These are phyloP conservation scores for Nycticorax nycticorax DNA, from an alignment of 2,113 vertebrate species.

Conservation along the genomic window DNA sequence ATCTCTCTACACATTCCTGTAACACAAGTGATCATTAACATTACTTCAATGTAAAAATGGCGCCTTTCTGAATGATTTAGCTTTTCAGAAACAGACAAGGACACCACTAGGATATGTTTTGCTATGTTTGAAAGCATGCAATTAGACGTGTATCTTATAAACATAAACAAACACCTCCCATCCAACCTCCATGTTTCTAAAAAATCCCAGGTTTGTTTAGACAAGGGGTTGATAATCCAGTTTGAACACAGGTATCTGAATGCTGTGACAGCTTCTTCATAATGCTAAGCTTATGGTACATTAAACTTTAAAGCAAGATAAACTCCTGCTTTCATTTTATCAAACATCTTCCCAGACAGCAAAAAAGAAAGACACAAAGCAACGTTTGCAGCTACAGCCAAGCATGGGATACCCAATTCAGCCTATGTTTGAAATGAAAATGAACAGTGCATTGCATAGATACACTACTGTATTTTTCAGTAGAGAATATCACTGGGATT, in stretches of 20 bases:
- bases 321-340: constrained; percentile 64
- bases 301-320: constrained; percentile 71
- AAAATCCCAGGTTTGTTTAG: constrained; percentile 59
- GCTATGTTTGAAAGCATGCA: constrained; percentile 41
- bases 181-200: constrained; percentile 27
- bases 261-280: constrained; percentile 67
- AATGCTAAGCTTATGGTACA: constrained; percentile 67
- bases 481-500: constrained; percentile 20
- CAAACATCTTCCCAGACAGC: constrained; percentile 51
- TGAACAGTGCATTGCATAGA: constrained; percentile 26
- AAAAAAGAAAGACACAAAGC: constrained; percentile 59
- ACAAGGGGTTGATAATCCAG: constrained; percentile 61
- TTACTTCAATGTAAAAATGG: not conserved
- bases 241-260: constrained; percentile 57
- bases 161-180: constrained; percentile 49
- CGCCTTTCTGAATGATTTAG: not conserved
- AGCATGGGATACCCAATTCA: constrained; percentile 20
- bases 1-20: not conserved
- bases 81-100: not conserved
- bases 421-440: constrained; percentile 49
- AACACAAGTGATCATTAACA: not conserved
- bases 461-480: not conserved
- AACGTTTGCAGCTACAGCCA: constrained; percentile 30
- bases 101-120: not conserved
- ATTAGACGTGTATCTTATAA: constrained; percentile 7